Evolutionary conservation across 2,113 vertebrate genomes (phyloP), one percentile per base, ranked within the genome.

Genomic region (Lepus timidus): DNA sequence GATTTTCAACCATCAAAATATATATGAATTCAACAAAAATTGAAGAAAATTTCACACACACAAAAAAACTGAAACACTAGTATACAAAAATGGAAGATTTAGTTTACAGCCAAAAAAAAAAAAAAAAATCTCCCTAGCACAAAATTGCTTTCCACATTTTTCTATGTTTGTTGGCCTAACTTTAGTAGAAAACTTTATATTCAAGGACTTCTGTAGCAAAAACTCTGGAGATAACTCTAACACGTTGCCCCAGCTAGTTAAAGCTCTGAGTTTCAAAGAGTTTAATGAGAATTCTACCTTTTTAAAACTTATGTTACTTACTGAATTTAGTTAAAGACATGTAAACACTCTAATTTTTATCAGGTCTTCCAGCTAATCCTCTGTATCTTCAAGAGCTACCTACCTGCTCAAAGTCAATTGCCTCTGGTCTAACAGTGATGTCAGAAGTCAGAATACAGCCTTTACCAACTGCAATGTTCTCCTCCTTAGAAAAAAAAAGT

Each of bases 271-370:
- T 13, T 27, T 52, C 51, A 64, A 75, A 85, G n/a, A 89, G 44
- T 94, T 68, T 92, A 85, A 85, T 74, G 6, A 88, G 51, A 70
- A 67, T 4, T 9, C 65, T 61, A 71, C 58, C 14, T 52, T 76
- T 73, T 73, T 55, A 25, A 92, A 75, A 64, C n/a, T 49, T 31
- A 3, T 64, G 3, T 51, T 75, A 70, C 68, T 88, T 80, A 67
- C 14, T 62, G 9, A 67, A 16, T 92, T 33, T 36, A 84, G 82
- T 76, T 52, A 67, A 71, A 85, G 49, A 87, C 20, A 87, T 27
- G 61, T 87, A 82, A 85, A 81, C 52, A 52, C 0, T 92, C 44
- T 82, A 93, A 87, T 88, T 64, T 79, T 78, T 76, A 91, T 55
- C 20, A 27, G 58, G 49, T 79, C 58, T 80, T 85, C 58, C 51